phyloP scores from a whole-genome alignment of 2,113 vertebrate species.

The Loxodonta africana region DNA sequence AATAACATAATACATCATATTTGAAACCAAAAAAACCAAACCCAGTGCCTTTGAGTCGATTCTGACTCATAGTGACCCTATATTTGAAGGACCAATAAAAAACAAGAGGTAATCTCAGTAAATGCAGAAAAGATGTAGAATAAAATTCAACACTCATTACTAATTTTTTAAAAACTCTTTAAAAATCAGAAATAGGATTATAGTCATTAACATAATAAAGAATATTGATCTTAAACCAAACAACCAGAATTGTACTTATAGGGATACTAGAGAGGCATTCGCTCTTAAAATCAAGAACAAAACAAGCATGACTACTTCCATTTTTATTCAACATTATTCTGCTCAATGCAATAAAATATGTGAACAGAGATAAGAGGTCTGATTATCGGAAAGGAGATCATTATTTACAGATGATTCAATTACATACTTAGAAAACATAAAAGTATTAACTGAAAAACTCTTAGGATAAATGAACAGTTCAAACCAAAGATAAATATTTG shows the following conservation, averaged over 20 bases:
- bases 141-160: neutral
- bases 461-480: slow-evolving; percentile 43
- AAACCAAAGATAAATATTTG: slow-evolving; percentile 65
- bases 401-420: slow-evolving; percentile 46
- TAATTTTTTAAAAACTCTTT: slow-evolving; percentile 45
- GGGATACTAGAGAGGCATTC: neutral
- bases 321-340: slow-evolving; percentile 9
- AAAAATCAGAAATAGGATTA: neutral
- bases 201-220: slow-evolving; percentile 36
- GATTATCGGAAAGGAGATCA: slow-evolving; percentile 7
- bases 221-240: slow-evolving; percentile 4
- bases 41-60: too few species aligned
- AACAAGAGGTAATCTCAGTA: neutral
- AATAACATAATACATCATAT: neutral
- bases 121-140: neutral
- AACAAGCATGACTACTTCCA: neutral
- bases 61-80: too few species aligned
- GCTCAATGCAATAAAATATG: slow-evolving; percentile 30
- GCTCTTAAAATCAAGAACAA: slow-evolving; percentile 53
- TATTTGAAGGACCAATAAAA: neutral
- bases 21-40: neutral
- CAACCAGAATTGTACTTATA: neutral
- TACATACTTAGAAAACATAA: slow-evolving; percentile 60
- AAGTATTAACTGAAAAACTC: slow-evolving; percentile 40
- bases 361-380: slow-evolving; percentile 27